Evolutionary conservation across 2,888 invertebrate species (phyloP).

Genomic region (Xestia c-nigrum): DNA sequence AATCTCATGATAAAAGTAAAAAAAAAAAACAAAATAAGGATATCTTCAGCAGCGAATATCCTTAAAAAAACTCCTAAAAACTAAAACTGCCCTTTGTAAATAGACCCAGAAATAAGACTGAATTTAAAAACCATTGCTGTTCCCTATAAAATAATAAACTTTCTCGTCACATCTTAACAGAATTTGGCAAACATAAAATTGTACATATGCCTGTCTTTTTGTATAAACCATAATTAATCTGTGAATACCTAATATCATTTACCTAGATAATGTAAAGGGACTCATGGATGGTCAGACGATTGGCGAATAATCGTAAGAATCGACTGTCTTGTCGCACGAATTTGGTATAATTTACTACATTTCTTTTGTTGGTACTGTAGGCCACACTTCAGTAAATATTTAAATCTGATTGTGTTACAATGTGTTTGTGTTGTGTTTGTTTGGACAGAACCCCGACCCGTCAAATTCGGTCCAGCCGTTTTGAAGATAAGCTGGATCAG

Average conservation of each 20-base stretch:
- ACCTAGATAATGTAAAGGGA: slow-evolving; percentile 54
- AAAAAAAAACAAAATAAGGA: not conserved
- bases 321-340: slow-evolving; percentile 7
- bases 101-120: slow-evolving; percentile 56
- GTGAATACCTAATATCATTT: slow-evolving; percentile 75
- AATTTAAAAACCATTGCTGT: slow-evolving; percentile 43
- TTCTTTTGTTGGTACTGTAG: not conserved
- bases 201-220: slow-evolving; percentile 63
- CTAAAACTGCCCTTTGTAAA: slow-evolving; percentile 55
- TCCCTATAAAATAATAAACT: slow-evolving; percentile 19
- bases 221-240: slow-evolving; percentile 67
- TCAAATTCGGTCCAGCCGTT: too few species aligned
- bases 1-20: slow-evolving; percentile 31
- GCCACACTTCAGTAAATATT: not conserved
- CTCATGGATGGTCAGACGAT: slow-evolving; percentile 34
- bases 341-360: not conserved
- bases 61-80: slow-evolving; percentile 7
- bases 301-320: slow-evolving; percentile 14
- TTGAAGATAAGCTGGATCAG: too few species aligned
- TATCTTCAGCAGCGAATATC: not conserved
- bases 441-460: too few species aligned
- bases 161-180: slow-evolving; percentile 61
- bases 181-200: slow-evolving; percentile 48
- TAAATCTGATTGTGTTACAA: too few species aligned
- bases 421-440: too few species aligned